Evolutionary conservation across 2,888 invertebrate species (phyloP).

Genomic region (Dascillus cervinus): DNA sequence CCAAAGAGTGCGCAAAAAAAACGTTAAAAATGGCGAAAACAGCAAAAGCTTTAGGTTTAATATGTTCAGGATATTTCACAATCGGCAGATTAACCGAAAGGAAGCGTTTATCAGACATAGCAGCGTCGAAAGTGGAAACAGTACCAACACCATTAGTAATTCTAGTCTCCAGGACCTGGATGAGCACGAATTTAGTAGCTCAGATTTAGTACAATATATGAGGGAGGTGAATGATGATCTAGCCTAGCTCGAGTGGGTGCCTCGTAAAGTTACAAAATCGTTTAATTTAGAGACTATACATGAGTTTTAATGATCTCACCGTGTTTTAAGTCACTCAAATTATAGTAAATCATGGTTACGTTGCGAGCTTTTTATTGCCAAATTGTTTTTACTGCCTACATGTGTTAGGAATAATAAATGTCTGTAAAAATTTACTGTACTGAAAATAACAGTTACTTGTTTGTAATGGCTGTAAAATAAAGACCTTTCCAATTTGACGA

Average conservation of each 20-base stretch:
- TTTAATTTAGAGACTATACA: too few relatives aligned
- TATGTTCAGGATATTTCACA: conserved; percentile 12
- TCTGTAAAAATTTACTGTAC: too few relatives aligned
- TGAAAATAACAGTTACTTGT: too few relatives aligned
- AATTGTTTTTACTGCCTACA: too few relatives aligned
- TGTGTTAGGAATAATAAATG: too few relatives aligned
- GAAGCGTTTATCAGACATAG: conserved; percentile 8
- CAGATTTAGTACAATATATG: conserved; percentile 63
- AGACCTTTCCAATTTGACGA: too few relatives aligned
- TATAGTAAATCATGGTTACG: too few relatives aligned
- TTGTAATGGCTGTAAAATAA: too few relatives aligned
- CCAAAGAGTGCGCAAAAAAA: neutral
- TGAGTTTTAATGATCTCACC: too few relatives aligned
- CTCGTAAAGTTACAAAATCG: too few relatives aligned
- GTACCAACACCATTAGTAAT: conserved; percentile 57
- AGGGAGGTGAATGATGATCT: conserved; percentile 53
- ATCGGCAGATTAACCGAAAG: conserved; percentile 3
- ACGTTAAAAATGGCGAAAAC: neutral
- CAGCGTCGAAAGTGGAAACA: conserved; percentile 9
- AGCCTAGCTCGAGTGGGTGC: conserved; percentile 10
- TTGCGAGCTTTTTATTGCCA: too few relatives aligned
- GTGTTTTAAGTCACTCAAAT: too few relatives aligned
- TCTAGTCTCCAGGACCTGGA: conserved; percentile 68
- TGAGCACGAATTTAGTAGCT: conserved; percentile 57
- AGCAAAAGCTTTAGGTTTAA: conserved; percentile 7